Evolutionary conservation across 2,797 vertebrate species (phyloP), one percentile per base, ranked within the genome.

Genomic region (Parauchenoglanis ngamensis): DNA sequence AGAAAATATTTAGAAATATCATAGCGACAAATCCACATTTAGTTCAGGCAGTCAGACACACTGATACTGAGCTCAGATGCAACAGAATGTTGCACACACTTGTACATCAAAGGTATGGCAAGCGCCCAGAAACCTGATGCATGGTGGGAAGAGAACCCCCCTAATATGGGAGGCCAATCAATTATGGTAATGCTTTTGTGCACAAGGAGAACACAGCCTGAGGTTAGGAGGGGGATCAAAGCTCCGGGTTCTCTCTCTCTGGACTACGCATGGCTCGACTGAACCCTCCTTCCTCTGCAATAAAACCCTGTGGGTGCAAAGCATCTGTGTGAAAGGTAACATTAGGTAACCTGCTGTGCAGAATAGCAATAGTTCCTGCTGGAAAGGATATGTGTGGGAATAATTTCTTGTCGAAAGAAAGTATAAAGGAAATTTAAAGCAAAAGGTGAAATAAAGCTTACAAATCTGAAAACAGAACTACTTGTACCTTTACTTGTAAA

Each of bases 71-170:
- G 68, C 77, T 89, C 87, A 92, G 75, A 86, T 90, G 85, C 83
- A 83, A 83, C 56, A 87, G 76, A 88, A 88, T 90, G 80, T 89
- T 76, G 70, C 40, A 82, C 88, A 91, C 73, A 88, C 87, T 86
- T 86, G 81, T 90, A 87, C 90, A 90, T 92, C 92, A 94, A 92
- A 92, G 92, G 90, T 89, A 88, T 65, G 90, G 89, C 86, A 82
- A 59, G 80, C 73, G 73, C 88, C 90, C 85, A 85, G 86, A 90
- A 92, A 92, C 88, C 85, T 92, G 91, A 90, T 89, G 88, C 88
- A 78, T 87, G 81, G 82, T 87, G 84, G 83, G 89, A 72, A 83
- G 89, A 83, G 79, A 85, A 70, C 59, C 68, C 75, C 52, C 23
- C 19, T 88, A 83, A 88, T 92, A 91, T 88, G 90, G 79, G 25